phyloP scores from a whole-genome alignment of 2,888 invertebrate species.

The Blera fallax region DNA sequence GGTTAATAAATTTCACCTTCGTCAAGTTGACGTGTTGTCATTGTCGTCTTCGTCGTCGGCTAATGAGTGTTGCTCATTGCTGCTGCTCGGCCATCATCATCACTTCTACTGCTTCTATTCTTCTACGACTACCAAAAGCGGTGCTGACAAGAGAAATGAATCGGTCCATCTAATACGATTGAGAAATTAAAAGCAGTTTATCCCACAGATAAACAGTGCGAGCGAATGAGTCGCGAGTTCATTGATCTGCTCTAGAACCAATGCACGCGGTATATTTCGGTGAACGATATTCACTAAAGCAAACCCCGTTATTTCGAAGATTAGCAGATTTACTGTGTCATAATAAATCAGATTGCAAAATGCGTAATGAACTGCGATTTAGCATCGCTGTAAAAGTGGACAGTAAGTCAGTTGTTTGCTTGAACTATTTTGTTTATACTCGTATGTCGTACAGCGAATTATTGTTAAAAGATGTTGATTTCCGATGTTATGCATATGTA shows the following conservation, averaged over 20 bases:
- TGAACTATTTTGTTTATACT: constrained; percentile 29
- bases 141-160: constrained; percentile 47
- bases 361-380: not conserved
- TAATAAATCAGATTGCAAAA: constrained; percentile 42
- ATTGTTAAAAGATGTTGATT: not conserved
- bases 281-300: constrained; percentile 20
- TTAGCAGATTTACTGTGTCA: constrained; percentile 35
- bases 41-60: constrained; percentile 27
- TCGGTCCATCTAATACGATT: constrained; percentile 52
- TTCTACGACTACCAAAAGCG: constrained; percentile 19
- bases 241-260: constrained; percentile 56
- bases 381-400: not conserved
- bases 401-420: constrained; percentile 14
- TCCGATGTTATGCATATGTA: constrained; percentile 33
- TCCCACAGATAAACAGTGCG: not conserved
- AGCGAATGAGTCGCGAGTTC: constrained; percentile 38
- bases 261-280: constrained; percentile 15
- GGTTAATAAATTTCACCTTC: constrained; percentile 71
- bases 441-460: not conserved
- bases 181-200: constrained; percentile 62
- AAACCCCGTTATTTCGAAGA: constrained; percentile 41
- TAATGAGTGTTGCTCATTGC: constrained; percentile 13
- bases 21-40: constrained; percentile 56
- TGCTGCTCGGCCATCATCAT: constrained; percentile 33
- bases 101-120: constrained; percentile 25